Base-by-base conservation (phyloP, 2,888 invertebrate genomes). In the Drosophila mimica region DNA sequence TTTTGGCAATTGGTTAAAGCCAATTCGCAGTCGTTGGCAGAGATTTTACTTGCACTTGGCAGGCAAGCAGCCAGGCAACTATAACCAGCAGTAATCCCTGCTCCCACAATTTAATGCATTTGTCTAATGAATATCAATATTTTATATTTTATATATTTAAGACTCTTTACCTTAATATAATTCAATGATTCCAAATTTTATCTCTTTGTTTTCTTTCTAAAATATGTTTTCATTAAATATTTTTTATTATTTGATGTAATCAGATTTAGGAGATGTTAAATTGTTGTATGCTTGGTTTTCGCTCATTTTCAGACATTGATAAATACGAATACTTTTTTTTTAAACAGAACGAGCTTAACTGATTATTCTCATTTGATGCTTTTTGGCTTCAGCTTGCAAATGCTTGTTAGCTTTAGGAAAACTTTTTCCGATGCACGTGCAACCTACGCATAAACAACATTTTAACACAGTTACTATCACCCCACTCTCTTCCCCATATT, bases 1-100 rank as follows among this genome's bases (percentile, higher is more conserved):
- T 75, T 78, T 77, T 70, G 54, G 48, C 65, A 68, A 87, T 76
- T 70, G 82, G 64, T 74, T 63, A 46, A 58, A 66, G 63, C 61
- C 62, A 60, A 62, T 76, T 68, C 48, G 52, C 59, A 71, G 70
- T 66, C 70, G 59, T 80, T 79, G 64, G 59, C 66, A 54, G 31
- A 28, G 53, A 64, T 49, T 54, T 60, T 17, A 25, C 7, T 34
- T 34, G 61, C 51, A 43, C 20, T 62, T 25, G 53, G 20, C 49
- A 25, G 11, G 7, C 49, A 31, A 28, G 30, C 15, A 33, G 20
- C 17, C 38, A 38, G 8, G 28, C 5, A 69, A 69, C 40, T 52
- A 13, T 43, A 34, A 17, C 15, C 0, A 6, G 2, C 11, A 30
- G 4, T 56, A 56, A 56, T 38, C 17, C 7, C 2, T 2, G n/a